Percentiles rank a stretch among this genome's conserved stretches.
These are phyloP conservation scores for Poeciliopsis turneri DNA, from an alignment of 2,797 vertebrate species.

Conservation along the genomic window DNA sequence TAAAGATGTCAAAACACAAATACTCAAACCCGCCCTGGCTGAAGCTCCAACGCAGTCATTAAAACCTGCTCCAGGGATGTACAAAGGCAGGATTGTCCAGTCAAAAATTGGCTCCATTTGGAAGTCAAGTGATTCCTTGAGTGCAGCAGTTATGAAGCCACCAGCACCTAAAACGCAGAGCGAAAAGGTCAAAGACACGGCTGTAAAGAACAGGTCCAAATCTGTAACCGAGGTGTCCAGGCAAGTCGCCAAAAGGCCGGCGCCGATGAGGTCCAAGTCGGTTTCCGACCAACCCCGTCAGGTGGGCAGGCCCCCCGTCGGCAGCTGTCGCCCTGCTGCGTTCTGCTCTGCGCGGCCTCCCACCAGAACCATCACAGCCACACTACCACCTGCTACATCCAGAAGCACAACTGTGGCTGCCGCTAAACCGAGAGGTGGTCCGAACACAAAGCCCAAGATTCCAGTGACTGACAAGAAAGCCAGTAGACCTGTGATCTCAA, in stretches of 20 bases:
- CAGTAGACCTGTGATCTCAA: conserved; percentile 59
- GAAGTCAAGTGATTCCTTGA: conserved; percentile 69
- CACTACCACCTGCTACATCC: conserved; percentile 19
- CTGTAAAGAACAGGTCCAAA: conserved; percentile 47
- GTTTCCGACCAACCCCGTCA: conserved; percentile 38
- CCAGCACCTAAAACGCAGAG: conserved; percentile 18
- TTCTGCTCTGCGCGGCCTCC: conserved; percentile 30
- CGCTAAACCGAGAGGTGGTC: conserved; percentile 41
- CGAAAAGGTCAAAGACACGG: conserved; percentile 21
- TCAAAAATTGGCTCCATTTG: conserved; percentile 94
- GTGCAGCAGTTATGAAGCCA: conserved; percentile 31
- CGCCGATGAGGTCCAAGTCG: conserved; percentile 48
- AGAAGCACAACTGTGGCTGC: conserved; percentile 41
- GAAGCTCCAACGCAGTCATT: conserved; percentile 75
- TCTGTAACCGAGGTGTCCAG: conserved; percentile 40
- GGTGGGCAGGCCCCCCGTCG: conserved; percentile 32
- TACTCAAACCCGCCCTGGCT: conserved; percentile 66
- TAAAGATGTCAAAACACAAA: conserved; percentile 63
- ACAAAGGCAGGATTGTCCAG: conserved; percentile 89
- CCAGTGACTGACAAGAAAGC: conserved; percentile 53
- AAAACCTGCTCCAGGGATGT: conserved; percentile 84
- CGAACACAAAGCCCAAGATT: conserved; percentile 53
- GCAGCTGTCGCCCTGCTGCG: conserved; percentile 19
- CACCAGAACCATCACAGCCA: conserved; percentile 33
- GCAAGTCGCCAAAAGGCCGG: conserved; percentile 25